Evolutionary conservation across 2,797 vertebrate species (phyloP).

Genomic region (Galagoides demidoff): DNA sequence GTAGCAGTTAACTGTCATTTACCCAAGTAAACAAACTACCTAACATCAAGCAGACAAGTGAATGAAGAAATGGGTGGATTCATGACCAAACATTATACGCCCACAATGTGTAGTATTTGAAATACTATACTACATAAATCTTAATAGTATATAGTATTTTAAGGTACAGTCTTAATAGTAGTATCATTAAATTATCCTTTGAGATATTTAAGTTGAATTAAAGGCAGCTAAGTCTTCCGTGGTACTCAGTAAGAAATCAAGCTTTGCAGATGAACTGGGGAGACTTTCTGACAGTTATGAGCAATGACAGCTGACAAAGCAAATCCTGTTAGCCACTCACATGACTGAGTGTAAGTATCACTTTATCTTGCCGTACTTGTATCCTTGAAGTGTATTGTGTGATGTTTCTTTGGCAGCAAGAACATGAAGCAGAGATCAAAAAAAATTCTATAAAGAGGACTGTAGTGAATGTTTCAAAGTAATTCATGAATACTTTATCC

Average conservation of each 20-base stretch:
- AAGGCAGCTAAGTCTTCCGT: neutral
- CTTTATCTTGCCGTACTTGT: neutral
- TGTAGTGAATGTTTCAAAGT: neutral
- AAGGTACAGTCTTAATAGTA: neutral
- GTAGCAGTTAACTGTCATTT: neutral
- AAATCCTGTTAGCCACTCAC: neutral
- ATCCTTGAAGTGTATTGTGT: neutral
- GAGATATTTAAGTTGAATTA: constrained; percentile 30
- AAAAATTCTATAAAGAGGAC: neutral
- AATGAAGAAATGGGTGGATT: neutral
- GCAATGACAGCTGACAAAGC: constrained; percentile 40
- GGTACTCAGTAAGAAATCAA: neutral
- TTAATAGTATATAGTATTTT: neutral
- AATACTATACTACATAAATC: no score
- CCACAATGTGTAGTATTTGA: neutral
- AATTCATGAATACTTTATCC: neutral
- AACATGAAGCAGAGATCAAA: neutral
- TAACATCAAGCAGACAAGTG: neutral
- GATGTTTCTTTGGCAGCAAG: neutral
- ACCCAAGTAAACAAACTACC: neutral
- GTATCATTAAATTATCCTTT: neutral
- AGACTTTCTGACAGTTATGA: neutral
- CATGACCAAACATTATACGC: neutral
- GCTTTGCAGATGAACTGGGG: neutral
- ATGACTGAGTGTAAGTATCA: neutral